Conservation (phyloP, 1,140 invertebrate species). For the Cyrtorhinus lividipennis region DNA sequence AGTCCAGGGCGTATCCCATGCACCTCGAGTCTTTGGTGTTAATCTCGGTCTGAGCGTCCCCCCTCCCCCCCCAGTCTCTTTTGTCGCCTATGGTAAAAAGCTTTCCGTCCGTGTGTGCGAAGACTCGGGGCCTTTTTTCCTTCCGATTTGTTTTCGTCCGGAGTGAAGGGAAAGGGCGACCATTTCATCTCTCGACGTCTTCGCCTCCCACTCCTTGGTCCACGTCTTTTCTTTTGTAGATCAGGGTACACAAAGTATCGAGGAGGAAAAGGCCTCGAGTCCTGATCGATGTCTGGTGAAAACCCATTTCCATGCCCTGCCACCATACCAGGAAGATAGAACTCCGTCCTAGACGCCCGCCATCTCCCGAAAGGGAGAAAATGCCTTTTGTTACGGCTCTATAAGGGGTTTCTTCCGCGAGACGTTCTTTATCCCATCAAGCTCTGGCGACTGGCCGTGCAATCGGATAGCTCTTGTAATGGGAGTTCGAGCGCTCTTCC, state of each 20-base stretch:
- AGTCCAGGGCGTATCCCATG: background rate
- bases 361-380: too few relatives aligned
- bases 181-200: background rate
- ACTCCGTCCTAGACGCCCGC: too few relatives aligned
- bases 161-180: background rate
- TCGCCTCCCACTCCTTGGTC: background rate
- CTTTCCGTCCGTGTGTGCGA: background rate
- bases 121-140: background rate
- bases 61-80: background rate
- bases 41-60: background rate
- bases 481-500: too few relatives aligned
- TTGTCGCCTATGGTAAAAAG: background rate
- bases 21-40: background rate
- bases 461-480: too few relatives aligned
- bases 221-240: background rate
- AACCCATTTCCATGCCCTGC: background rate
- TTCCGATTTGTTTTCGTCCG: conserved; percentile 6
- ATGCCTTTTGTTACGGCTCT: too few relatives aligned
- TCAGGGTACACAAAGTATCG: background rate
- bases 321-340: too few relatives aligned
- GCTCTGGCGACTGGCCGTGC: too few relatives aligned
- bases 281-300: conserved; percentile 6
- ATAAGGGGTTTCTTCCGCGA: too few relatives aligned
- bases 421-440: too few relatives aligned
- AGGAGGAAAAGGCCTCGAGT: background rate